Evolutionary conservation across 2,888 invertebrate genomes (phyloP), one percentile per base, ranked within the genome.

Genomic region (Molorchus minor): DNA sequence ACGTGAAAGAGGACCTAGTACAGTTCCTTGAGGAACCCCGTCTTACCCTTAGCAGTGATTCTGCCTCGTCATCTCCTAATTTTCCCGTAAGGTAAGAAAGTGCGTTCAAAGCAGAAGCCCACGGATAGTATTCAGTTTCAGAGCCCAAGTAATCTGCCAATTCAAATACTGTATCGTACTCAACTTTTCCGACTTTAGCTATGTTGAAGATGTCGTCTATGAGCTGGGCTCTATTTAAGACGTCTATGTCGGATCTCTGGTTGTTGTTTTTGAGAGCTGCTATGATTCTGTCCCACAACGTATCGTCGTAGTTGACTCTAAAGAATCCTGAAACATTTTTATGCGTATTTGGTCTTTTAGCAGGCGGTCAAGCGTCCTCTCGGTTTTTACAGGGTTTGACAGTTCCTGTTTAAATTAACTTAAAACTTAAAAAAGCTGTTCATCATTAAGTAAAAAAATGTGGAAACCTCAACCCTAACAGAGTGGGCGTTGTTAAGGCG

Each of bases 141-240:
- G 84, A 80, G 51, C 81, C 78, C 61, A 96, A 81, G 81, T 93
- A 96, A 1, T 84, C 82, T 0, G 89, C 82, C 17, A 92, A 82
- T 12, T 84, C 81, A 38, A 95, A 83, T 0, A 90, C 87, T n/a
- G 84, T 78, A 0, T 79, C 75, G 73, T 92, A 91, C 0, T 77
- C 71, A 61, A 90, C 80, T 16, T 84, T 69, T 1, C 86, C 86
- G n/a, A 87, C 84, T 44, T 89, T 84, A n/a, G 91, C 92, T 56
- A 91, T 83, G 78, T 88, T 88, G 68, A 91, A 83, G 1, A 89
- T 84, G 77, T 96, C 96, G 71, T 95, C 91, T 8, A 96, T 85
- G 17, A 90, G 83, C 83, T 86, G 92, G 2, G 92, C 93, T 69
- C 89, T 84, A 77, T 92, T 92, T 8, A 87, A 77, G 38, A 85